These are phyloP conservation scores for Agrotis ipsilon DNA, from an alignment of 2,888 invertebrate species.

Conservation along the genomic window DNA sequence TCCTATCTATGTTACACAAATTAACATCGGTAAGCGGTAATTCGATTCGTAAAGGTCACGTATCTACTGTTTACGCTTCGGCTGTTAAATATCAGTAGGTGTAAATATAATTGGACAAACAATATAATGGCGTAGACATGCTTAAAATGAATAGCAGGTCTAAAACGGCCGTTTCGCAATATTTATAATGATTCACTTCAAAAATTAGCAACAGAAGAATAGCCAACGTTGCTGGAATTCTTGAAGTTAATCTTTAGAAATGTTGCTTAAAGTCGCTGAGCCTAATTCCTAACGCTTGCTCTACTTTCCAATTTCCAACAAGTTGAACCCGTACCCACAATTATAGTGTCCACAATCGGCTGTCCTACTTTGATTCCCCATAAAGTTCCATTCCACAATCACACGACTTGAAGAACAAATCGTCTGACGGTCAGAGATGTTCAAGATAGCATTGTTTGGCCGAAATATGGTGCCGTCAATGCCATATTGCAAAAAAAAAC, in stretches of 20 bases:
- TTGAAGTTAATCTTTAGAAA: too few species aligned
- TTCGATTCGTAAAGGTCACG: constrained; percentile 25
- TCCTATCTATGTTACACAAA: constrained; percentile 29
- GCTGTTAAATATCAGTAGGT: constrained; percentile 1
- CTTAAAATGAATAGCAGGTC: too few species aligned
- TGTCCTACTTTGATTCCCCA: constrained; percentile 29
- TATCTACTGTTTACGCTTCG: constrained; percentile 18
- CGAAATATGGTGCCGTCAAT: constrained; percentile 25
- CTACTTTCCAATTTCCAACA: constrained; percentile 19
- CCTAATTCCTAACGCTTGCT: constrained; percentile 15
- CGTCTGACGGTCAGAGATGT: constrained; percentile 30
- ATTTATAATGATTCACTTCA: too few species aligned
- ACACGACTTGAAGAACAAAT: constrained; percentile 20
- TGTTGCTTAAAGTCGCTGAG: not conserved
- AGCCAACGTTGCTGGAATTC: too few species aligned
- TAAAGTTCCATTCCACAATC: constrained; percentile 1
- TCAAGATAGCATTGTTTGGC: constrained; percentile 46
- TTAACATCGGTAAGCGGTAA: constrained; percentile 28
- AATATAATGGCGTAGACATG: not conserved
- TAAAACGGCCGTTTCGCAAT: not conserved
- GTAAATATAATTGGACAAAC: constrained; percentile 11
- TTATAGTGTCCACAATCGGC: constrained; percentile 16
- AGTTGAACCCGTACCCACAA: not conserved
- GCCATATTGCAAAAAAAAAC: constrained; percentile 15
- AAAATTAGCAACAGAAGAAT: too few species aligned